Conservation (phyloP, 2,888 invertebrate species). For the Rhorus exstirpatorius region DNA sequence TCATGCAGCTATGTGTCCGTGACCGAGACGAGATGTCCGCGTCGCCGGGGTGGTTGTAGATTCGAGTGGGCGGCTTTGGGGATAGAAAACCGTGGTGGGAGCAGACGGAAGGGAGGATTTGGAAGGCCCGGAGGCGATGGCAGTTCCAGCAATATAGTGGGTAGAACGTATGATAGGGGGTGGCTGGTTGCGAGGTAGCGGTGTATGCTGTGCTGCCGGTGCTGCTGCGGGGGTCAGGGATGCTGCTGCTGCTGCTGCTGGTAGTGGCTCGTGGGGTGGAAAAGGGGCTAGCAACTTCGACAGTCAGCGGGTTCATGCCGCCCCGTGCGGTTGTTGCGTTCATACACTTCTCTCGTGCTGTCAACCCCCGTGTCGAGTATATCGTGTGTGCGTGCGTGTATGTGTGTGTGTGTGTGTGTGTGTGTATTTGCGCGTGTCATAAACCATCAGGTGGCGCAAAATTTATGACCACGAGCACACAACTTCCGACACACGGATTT, state of each 20-base stretch:
- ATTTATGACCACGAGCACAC: conserved; percentile 39
- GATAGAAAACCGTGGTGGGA: neutral
- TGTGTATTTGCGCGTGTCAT: neutral
- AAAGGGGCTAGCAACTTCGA: conserved; percentile 81
- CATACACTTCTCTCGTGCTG: conserved; percentile 46
- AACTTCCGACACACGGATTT: conserved; percentile 4
- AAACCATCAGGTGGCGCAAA: conserved; percentile 40
- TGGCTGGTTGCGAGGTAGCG: conserved; percentile 64
- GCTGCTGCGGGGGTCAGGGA: conserved; percentile 73
- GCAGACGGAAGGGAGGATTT: conserved; percentile 69
- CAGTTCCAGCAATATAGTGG: conserved; percentile 59
- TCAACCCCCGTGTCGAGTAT: neutral
- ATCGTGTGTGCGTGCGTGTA: neutral
- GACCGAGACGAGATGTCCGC: conserved; percentile 46
- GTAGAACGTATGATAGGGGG: conserved; percentile 67
- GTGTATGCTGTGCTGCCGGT: conserved; percentile 60
- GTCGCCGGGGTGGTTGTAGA: conserved; percentile 38
- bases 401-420: neutral
- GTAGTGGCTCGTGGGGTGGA: conserved; percentile 77
- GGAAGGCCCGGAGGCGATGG: conserved; percentile 67
- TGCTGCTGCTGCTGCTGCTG: conserved; percentile 68
- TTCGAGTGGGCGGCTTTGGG: conserved; percentile 48
- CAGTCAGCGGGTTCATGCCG: conserved; percentile 84
- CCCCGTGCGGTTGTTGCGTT: conserved; percentile 79
- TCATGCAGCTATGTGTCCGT: neutral